These are phyloP conservation scores for Mixornis gularis DNA, from an alignment of 2,113 vertebrate genomes.

Conservation along the genomic window DNA sequence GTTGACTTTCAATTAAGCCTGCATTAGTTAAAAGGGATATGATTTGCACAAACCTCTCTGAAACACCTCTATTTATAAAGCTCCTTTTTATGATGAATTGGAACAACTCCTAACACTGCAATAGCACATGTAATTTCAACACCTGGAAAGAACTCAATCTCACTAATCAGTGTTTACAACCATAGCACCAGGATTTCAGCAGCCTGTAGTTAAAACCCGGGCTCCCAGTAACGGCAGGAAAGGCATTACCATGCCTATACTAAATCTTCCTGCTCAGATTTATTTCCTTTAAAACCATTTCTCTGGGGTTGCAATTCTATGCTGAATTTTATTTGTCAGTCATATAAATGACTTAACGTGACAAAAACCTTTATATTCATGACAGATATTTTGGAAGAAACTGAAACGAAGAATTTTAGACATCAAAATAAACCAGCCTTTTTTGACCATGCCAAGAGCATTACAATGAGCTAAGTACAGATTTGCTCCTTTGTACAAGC, in stretches of 20 bases:
- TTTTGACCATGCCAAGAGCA: constrained; percentile 15
- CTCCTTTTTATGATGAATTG: neutral
- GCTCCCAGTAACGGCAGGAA: neutral
- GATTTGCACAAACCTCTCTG: neutral
- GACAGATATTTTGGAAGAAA: neutral
- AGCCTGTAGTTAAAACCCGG: neutral
- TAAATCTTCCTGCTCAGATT: constrained; percentile 45
- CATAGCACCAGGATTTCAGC: neutral
- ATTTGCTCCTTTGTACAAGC: neutral
- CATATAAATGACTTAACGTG: constrained; percentile 36
- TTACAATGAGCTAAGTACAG: constrained; percentile 31
- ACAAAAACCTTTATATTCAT: neutral
- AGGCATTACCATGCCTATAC: constrained; percentile 1
- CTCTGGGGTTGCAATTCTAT: constrained; percentile 9
- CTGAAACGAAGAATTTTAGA: neutral
- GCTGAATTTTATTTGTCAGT: constrained; percentile 47
- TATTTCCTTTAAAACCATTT: constrained; percentile 44
- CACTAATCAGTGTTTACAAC: constrained; percentile 35
- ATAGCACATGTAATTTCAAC: constrained; percentile 18
- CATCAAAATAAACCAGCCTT: constrained; percentile 4
- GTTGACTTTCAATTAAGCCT: neutral
- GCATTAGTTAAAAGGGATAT: neutral
- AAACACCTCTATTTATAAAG: constrained; percentile 11
- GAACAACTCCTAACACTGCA: neutral
- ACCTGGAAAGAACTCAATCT: constrained; percentile 31